Conservation (phyloP, 2,797 vertebrate species). For the Periparus ater region DNA sequence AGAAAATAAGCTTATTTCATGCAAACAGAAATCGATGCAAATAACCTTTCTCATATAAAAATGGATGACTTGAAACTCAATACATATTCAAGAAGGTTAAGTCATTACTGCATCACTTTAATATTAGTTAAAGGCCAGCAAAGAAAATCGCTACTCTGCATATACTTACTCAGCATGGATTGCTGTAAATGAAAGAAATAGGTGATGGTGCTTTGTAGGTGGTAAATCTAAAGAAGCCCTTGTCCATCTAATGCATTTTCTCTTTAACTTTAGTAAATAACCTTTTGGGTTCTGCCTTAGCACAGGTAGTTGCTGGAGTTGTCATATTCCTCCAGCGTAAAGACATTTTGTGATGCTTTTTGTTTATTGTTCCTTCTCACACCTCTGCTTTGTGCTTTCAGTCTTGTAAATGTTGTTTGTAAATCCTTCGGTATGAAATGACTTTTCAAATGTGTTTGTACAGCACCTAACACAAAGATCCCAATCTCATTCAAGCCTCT, state of each 20-base stretch:
- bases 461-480: background rate
- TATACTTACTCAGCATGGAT: slow-evolving; percentile 38
- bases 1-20: slow-evolving; percentile 80
- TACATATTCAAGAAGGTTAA: slow-evolving; percentile 76
- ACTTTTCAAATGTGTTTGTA: background rate
- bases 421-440: background rate
- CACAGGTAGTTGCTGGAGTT: background rate
- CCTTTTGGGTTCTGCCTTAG: background rate
- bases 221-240: background rate
- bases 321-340: background rate
- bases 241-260: background rate
- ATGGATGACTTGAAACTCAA: slow-evolving; percentile 76
- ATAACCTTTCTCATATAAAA: slow-evolving; percentile 75
- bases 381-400: background rate
- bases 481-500: background rate
- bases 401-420: background rate
- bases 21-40: slow-evolving; percentile 77
- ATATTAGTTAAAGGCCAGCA: slow-evolving; percentile 64
- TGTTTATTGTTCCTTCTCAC: background rate
- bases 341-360: background rate
- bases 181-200: background rate
- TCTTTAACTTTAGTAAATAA: background rate
- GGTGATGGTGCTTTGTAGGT: background rate
- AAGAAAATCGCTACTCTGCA: slow-evolving; percentile 50
- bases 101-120: slow-evolving; percentile 65